These are phyloP conservation scores for Aeoliscus strigatus DNA, from an alignment of 2,797 vertebrate genomes.

Conservation along the genomic window DNA sequence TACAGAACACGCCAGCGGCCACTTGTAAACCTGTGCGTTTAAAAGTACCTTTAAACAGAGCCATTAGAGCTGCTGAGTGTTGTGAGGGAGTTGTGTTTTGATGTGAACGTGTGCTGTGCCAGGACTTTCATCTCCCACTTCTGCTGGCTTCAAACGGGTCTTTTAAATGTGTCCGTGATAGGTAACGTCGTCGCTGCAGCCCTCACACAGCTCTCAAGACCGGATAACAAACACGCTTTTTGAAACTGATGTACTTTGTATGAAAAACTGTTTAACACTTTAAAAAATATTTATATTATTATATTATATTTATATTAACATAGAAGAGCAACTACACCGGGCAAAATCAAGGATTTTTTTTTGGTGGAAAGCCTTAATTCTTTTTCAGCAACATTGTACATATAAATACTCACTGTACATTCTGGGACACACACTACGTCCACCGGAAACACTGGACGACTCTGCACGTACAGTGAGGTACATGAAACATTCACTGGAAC, in stretches of 20 bases:
- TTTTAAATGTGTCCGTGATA: slow-evolving; percentile 48
- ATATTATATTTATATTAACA: too few species aligned
- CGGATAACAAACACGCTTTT: background rate
- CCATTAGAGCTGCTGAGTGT: slow-evolving; percentile 50
- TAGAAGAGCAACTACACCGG: too few species aligned
- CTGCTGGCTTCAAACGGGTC: slow-evolving; percentile 64
- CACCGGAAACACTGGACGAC: too few species aligned
- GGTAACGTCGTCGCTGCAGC: slow-evolving; percentile 4
- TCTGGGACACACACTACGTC: too few species aligned
- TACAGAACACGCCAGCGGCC: slow-evolving; percentile 25
- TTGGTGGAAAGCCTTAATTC: too few species aligned
- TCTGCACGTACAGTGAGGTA: too few species aligned
- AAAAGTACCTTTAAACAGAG: slow-evolving; percentile 62
- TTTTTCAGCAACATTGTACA: too few species aligned
- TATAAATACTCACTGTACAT: too few species aligned
- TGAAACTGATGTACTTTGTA: background rate
- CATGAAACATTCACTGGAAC: too few species aligned
- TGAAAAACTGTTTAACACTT: too few species aligned
- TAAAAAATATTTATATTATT: too few species aligned
- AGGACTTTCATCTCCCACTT: slow-evolving; percentile 67
- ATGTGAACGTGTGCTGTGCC: slow-evolving; percentile 54
- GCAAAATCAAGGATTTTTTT: too few species aligned
- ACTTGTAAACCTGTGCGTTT: slow-evolving; percentile 58
- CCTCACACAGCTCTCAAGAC: slow-evolving; percentile 2
- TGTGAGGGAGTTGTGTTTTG: slow-evolving; percentile 57